A percentile compares a stretch with the other conserved stretches of the same genome.
phyloP scores from a whole-genome alignment of 2,113 vertebrate species.

The Thymallus thymallus region DNA sequence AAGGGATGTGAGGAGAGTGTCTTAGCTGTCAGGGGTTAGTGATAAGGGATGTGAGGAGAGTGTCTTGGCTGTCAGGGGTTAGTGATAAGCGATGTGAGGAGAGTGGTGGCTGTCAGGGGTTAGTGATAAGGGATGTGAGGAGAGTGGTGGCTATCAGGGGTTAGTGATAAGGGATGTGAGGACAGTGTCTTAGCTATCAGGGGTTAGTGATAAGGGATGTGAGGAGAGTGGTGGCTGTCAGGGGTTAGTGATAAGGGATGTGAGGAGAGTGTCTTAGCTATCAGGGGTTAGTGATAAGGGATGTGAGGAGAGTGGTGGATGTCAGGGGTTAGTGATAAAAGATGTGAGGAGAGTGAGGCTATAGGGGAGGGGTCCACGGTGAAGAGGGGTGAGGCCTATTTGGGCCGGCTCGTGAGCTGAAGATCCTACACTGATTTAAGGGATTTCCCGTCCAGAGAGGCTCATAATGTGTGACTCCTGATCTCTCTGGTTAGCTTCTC shows the following conservation, averaged over 20 bases:
- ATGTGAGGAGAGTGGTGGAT: neutral
- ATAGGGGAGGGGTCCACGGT: neutral
- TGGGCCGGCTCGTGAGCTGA: slow-evolving; percentile 30
- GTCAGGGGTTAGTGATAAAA: too few species aligned
- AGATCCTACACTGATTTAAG: slow-evolving; percentile 35
- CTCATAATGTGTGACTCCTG: neutral
- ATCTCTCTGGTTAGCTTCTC: slow-evolving; percentile 31
- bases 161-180: too few species aligned
- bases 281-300: neutral
- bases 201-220: too few species aligned
- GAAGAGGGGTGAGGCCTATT: slow-evolving; percentile 13
- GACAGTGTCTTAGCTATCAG: too few species aligned
- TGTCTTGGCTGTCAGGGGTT: neutral
- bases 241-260: too few species aligned
- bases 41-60: slow-evolving; percentile 9
- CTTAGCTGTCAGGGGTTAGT: slow-evolving; percentile 25
- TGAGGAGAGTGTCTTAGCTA: slow-evolving; percentile 37
- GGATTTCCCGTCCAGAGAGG: slow-evolving; percentile 39
- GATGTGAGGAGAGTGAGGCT: slow-evolving; percentile 21
- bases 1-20: neutral
- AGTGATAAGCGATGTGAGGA: too few species aligned
- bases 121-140: too few species aligned
- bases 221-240: too few species aligned
- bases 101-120: too few species aligned
- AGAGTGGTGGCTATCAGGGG: too few species aligned